Evolutionary conservation across 2,888 invertebrate genomes (phyloP).

Genomic region (Horisme vitalbata): DNA sequence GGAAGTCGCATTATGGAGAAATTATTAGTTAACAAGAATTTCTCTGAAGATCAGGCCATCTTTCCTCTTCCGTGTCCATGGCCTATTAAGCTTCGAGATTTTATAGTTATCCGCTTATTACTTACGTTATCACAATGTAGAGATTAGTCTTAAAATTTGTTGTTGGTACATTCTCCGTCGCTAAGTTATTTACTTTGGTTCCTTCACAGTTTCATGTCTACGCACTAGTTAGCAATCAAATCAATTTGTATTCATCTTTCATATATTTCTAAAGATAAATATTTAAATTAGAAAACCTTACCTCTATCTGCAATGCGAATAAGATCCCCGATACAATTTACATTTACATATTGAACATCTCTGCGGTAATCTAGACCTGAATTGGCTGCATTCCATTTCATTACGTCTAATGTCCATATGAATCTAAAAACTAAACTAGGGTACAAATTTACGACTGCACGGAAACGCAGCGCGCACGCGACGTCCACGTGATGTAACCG

Average conservation of each 20-base stretch:
- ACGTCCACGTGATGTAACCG: slow-evolving; percentile 48
- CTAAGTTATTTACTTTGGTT: too few relatives aligned
- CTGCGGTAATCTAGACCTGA: slow-evolving; percentile 11
- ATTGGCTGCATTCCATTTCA: slow-evolving; percentile 13
- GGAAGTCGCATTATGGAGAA: slow-evolving; percentile 14
- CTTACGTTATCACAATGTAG: too few relatives aligned
- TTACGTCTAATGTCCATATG: slow-evolving; percentile 3
- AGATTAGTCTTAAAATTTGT: too few relatives aligned
- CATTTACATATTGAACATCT: slow-evolving; percentile 12
- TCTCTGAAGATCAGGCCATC: background rate
- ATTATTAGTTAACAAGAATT: slow-evolving; percentile 4
- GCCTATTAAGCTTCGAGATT: too few relatives aligned
- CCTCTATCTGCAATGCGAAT: background rate
- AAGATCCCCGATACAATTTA: background rate
- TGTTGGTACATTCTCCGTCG: too few relatives aligned
- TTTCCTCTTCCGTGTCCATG: background rate
- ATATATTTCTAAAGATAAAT: too few relatives aligned
- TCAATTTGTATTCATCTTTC: too few relatives aligned
- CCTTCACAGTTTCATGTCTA: too few relatives aligned
- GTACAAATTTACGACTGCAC: slow-evolving; percentile 19
- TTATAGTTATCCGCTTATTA: too few relatives aligned
- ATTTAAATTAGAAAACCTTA: too few relatives aligned
- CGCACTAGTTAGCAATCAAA: too few relatives aligned
- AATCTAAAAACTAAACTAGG: slow-evolving; percentile 22
- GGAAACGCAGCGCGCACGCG: slow-evolving; percentile 48